phyloP scores from a whole-genome alignment of 2,888 invertebrate species.

The Latrodectus elegans region DNA sequence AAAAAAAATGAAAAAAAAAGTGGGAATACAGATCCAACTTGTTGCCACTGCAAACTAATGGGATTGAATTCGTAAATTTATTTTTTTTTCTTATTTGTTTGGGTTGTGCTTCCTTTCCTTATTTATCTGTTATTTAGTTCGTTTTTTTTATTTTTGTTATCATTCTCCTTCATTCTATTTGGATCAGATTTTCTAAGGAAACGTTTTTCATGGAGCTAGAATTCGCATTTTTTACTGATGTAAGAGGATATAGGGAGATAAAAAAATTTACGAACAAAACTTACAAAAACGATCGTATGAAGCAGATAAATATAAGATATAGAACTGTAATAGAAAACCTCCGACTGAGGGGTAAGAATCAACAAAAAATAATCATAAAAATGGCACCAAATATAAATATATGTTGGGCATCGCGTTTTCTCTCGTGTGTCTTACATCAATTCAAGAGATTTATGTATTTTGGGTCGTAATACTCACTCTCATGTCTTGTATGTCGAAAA shows the following conservation, averaged over 20 bases:
- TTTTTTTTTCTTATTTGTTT: background rate
- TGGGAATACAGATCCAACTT: slow-evolving; percentile 32
- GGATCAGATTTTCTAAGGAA: slow-evolving; percentile 20
- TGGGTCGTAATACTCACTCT: background rate
- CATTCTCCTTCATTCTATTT: slow-evolving; percentile 3
- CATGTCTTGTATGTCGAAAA: background rate
- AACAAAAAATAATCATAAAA: background rate
- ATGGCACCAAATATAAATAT: slow-evolving; percentile 7
- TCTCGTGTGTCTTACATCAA: background rate
- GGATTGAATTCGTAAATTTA: slow-evolving; percentile 37
- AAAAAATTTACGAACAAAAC: background rate
- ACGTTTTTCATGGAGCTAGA: slow-evolving; percentile 24
- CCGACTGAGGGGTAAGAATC: background rate
- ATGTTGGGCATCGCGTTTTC: background rate
- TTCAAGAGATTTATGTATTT: background rate
- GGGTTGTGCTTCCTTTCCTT: slow-evolving; percentile 3
- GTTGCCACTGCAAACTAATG: slow-evolving; percentile 36
- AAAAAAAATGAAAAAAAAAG: background rate
- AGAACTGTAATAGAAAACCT: slow-evolving; percentile 29
- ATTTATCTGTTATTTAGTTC: slow-evolving; percentile 15
- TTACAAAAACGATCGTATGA: background rate
- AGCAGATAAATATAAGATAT: background rate
- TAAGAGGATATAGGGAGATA: slow-evolving; percentile 4
- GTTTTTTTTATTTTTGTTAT: no score
- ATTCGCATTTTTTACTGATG: slow-evolving; percentile 9